Base-by-base conservation (phyloP, 53 echinoderm and acorn worm genomes). In the Temnopleurus reevesii region DNA sequence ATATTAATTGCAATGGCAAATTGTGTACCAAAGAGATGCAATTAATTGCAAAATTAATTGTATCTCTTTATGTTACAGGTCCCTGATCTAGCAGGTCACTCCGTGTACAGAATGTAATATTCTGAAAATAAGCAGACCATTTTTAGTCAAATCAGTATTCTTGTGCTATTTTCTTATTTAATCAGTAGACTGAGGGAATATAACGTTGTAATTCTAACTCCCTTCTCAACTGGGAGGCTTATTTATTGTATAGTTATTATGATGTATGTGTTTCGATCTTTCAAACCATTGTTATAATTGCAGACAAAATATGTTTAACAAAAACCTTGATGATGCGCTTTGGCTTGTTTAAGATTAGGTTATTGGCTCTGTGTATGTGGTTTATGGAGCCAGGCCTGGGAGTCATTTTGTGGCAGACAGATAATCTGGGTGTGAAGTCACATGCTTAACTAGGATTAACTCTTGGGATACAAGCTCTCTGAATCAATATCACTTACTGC, bases 381-480 rank as follows among this genome's bases (percentile, higher is more conserved):
- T 71, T 71, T n/a, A 23, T 21, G 41, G 41, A 41, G 19, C 38
- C 71, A 38, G 43, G 71, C 71, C 71, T 71, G 71, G 71, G 71
- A 71, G 71, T 71, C 71, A 3, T 27, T 24, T 29, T 25, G 4
- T 49, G 79, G 79, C 79, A 79, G 79, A 79, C 79, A 79, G 79
- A 28, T 79, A 79, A 79, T 79, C 79, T 79, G 49, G 79, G 79
- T 79, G 79, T 79, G 79, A 79, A 28, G 28, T 79, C 79, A 79
- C 79, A 47, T 47, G 79, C 49, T 79, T 28, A 79, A 5, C 47
- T 17, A 17, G 51, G 79, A 79, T 79, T 79, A 79, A 79, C 28
- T 79, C 49, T 41, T 46, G 15, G 46, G 46, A 29, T 49, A 29
- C 31, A 46, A 51, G 49, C 79, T 30, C 15, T 46, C 79, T 49